Percentiles rank a stretch among this genome's conserved stretches.
Evolutionary conservation across 2,888 invertebrate genomes (phyloP).

Genomic region (Parapristionchus giblindavisi): DNA sequence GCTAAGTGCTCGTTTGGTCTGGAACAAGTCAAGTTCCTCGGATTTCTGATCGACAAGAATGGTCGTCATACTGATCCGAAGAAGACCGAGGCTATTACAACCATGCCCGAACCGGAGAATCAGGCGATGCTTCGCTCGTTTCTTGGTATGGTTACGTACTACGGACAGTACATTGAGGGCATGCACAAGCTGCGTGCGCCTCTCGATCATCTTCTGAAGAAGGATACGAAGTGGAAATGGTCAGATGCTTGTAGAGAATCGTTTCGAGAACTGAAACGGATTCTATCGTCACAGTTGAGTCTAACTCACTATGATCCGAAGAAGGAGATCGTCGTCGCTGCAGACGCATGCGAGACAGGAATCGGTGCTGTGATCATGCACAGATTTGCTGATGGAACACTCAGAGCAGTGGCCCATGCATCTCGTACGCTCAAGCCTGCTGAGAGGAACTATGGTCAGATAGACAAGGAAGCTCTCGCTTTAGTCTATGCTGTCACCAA

Average conservation of each 20-base stretch:
- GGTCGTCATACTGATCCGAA: constrained; percentile 15
- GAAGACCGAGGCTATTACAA: constrained; percentile 37
- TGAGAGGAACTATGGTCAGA: constrained; percentile 41
- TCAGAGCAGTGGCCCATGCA: constrained; percentile 35
- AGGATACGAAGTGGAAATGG: constrained; percentile 30
- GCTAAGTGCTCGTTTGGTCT: constrained; percentile 39
- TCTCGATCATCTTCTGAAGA: constrained; percentile 38
- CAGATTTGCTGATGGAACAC: constrained; percentile 35
- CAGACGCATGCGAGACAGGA: constrained; percentile 21
- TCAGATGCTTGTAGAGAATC: neutral
- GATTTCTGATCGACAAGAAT: constrained; percentile 38
- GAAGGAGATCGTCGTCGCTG: constrained; percentile 25
- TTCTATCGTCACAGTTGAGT: neutral
- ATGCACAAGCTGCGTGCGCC: constrained; percentile 25
- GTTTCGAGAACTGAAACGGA: neutral
- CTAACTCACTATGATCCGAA: constrained; percentile 24
- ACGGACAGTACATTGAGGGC: too few relatives aligned
- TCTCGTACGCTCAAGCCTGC: constrained; percentile 32
- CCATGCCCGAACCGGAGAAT: constrained; percentile 39
- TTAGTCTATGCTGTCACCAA: constrained; percentile 39
- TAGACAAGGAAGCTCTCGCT: constrained; percentile 44
- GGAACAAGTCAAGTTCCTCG: constrained; percentile 39
- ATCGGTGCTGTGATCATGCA: constrained; percentile 38
- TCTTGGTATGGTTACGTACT: constrained; percentile 39
- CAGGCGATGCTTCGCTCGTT: constrained; percentile 37